Conservation (phyloP, 2,888 invertebrate genomes). For the Drosophila mayaguana region DNA sequence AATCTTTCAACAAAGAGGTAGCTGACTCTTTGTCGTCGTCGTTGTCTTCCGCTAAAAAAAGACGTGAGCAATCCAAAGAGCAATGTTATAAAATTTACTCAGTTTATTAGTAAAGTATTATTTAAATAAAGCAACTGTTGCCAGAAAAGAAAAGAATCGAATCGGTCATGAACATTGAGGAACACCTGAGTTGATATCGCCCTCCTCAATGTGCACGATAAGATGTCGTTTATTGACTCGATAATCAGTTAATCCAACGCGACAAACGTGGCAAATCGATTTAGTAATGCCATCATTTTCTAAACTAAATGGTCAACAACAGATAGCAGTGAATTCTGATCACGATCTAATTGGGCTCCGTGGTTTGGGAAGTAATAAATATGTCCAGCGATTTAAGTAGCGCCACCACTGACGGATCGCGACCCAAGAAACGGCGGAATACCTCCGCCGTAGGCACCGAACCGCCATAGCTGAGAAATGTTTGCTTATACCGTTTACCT, state of each 20-base stretch:
- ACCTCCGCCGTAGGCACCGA: conserved; percentile 92
- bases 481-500: conserved; percentile 91
- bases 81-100: conserved; percentile 45
- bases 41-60: conserved; percentile 12
- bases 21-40: conserved; percentile 2
- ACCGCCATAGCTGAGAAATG: conserved; percentile 93
- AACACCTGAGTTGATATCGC: conserved; percentile 14
- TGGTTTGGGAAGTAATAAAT: conserved; percentile 76
- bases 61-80: conserved; percentile 16
- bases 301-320: conserved; percentile 7
- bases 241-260: conserved; percentile 40
- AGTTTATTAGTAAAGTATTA: conserved; percentile 46
- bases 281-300: conserved; percentile 42
- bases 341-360: conserved; percentile 63
- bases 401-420: conserved; percentile 95
- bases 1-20: conserved; percentile 27
- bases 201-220: conserved; percentile 21
- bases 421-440: conserved; percentile 95
- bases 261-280: conserved; percentile 17
- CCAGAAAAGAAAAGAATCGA: not conserved
- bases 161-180: conserved; percentile 2
- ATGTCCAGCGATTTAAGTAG: conserved; percentile 87
- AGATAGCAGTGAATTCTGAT: conserved; percentile 46
- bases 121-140: conserved; percentile 56
- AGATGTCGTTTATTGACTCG: conserved; percentile 24